Conservation (phyloP, 2,113 vertebrate species). For the Muntiacus reevesi region DNA sequence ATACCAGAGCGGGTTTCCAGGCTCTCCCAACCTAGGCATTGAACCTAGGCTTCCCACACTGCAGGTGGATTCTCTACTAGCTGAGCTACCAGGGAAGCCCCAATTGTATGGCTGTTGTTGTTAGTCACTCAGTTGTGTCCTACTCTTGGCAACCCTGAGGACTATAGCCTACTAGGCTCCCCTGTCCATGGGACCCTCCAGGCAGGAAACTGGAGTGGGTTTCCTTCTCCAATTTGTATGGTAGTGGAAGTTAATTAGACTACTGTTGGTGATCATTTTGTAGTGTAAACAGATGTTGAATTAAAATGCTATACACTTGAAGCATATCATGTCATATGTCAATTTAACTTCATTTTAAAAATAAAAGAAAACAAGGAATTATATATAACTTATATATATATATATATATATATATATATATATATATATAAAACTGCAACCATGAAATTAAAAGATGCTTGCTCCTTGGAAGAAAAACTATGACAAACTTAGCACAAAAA, state of each 20-base stretch:
- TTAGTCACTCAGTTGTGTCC: background rate
- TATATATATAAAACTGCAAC: background rate
- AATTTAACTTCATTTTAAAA: background rate
- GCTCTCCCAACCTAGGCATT: background rate
- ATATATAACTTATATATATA: background rate
- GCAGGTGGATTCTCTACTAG: background rate
- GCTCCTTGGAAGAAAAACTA: background rate
- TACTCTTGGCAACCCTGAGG: fast-evolving
- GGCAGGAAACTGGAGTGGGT: background rate
- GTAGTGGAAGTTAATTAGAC: background rate
- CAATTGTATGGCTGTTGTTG: background rate
- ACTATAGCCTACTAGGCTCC: background rate
- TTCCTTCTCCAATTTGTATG: background rate
- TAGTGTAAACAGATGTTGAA: background rate
- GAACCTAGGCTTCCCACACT: background rate
- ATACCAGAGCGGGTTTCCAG: background rate
- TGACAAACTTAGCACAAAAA: background rate
- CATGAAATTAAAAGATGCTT: background rate
- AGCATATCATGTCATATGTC: background rate
- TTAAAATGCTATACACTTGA: background rate
- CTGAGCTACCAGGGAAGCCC: background rate
- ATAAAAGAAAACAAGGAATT: background rate
- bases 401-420: background rate
- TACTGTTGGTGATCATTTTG: background rate
- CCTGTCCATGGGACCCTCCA: background rate